Percentiles rank a stretch among this genome's conserved stretches.
These are phyloP conservation scores for Crotalus viridis DNA, from an alignment of 2,113 vertebrate genomes.

Conservation along the genomic window DNA sequence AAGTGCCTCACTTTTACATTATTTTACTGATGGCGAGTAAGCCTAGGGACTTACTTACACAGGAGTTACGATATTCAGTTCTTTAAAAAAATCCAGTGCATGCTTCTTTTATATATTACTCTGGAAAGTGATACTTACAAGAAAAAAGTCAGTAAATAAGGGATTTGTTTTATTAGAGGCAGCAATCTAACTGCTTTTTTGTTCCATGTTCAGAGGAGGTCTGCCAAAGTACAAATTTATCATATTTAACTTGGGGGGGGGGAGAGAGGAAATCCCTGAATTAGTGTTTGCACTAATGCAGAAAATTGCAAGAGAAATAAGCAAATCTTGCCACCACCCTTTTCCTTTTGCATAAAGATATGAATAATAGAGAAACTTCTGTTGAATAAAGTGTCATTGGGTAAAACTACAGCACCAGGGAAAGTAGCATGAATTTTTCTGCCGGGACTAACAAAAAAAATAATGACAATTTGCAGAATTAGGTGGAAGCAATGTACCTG, in stretches of 20 bases:
- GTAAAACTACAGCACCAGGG: neutral
- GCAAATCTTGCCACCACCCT: neutral
- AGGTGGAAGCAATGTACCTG: constrained; percentile 10
- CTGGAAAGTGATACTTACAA: constrained; percentile 30
- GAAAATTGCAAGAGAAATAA: neutral
- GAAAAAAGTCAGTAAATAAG: neutral
- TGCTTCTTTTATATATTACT: neutral
- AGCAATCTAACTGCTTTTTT: neutral
- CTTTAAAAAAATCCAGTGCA: neutral
- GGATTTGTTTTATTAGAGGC: neutral
- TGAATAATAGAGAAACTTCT: too few species aligned
- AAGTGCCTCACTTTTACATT: neutral
- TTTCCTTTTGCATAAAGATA: neutral
- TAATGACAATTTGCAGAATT: constrained; percentile 2
- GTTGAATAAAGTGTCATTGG: neutral
- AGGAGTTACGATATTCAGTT: neutral
- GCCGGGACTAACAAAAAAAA: neutral
- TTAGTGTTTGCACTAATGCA: neutral
- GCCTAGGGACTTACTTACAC: rapidly evolving
- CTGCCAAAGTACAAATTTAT: neutral
- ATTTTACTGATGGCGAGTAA: neutral
- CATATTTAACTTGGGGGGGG: neutral
- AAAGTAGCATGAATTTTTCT: neutral
- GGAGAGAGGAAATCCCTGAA: neutral
- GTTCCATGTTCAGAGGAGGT: neutral